phyloP scores from a whole-genome alignment of 2,888 invertebrate genomes.

The Andricus quercusramuli region DNA sequence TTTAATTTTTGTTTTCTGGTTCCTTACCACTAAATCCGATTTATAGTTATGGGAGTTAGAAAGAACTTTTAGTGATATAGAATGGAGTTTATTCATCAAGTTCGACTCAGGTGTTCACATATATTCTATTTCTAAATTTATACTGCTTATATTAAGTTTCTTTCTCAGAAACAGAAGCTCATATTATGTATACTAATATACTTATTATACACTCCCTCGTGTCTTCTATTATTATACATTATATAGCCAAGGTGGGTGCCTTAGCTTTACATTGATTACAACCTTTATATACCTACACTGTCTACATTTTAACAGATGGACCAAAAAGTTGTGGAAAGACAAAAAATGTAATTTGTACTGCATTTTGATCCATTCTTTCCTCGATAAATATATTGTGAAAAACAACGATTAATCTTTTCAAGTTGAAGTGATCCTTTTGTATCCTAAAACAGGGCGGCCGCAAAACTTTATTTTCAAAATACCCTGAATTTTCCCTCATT shows the following conservation, averaged over 20 bases:
- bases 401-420: not conserved
- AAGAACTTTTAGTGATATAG: not conserved
- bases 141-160: not conserved
- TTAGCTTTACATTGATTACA: conserved; percentile 7
- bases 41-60: too few species aligned
- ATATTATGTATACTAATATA: not conserved
- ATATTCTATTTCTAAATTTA: not conserved
- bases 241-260: conserved; percentile 21
- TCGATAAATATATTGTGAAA: not conserved
- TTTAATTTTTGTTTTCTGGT: too few species aligned
- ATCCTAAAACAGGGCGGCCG: too few species aligned
- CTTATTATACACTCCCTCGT: not conserved
- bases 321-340: not conserved
- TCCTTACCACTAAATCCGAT: too few species aligned
- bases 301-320: not conserved
- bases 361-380: not conserved
- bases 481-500: too few species aligned
- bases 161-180: not conserved
- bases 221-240: conserved; percentile 23
- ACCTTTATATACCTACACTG: conserved; percentile 3
- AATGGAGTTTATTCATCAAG: not conserved
- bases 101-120: not conserved
- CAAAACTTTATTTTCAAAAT: too few species aligned
- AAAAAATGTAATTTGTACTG: not conserved
- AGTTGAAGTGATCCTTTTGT: too few species aligned